These are phyloP conservation scores for Apteryx mantelli DNA, from an alignment of 2,113 vertebrate species.

Conservation along the genomic window DNA sequence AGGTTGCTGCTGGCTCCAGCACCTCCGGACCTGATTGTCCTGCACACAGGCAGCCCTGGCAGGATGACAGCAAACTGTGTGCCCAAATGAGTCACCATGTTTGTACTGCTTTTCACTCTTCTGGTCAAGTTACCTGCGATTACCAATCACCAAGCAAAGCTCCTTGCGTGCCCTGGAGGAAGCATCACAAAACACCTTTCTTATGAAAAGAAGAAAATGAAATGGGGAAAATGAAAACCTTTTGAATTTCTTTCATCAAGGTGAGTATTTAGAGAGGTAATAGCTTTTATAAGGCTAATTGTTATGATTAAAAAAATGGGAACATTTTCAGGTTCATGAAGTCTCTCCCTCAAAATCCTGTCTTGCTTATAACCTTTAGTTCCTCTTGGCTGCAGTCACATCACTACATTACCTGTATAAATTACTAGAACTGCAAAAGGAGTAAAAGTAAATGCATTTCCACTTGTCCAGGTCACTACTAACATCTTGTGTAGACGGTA, in stretches of 20 bases:
- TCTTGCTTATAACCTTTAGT: not conserved
- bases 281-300: not conserved
- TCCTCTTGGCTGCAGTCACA: not conserved
- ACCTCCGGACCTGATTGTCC: not conserved
- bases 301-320: not conserved
- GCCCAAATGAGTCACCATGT: not conserved
- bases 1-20: not conserved
- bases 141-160: fast-evolving
- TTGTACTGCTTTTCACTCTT: not conserved
- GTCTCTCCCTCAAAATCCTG: not conserved
- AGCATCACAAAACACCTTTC: fast-evolving
- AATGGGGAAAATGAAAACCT: not conserved
- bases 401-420: not conserved
- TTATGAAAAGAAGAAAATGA: not conserved
- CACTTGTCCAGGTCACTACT: not conserved
- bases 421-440: not conserved
- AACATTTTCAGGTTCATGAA: not conserved
- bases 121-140: not conserved
- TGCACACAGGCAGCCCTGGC: not conserved
- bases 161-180: not conserved
- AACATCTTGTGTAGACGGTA: not conserved
- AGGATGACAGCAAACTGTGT: not conserved
- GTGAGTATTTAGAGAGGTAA: not conserved
- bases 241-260: not conserved
- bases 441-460: not conserved